Conservation (phyloP, 2,113 vertebrate species). For the Glaucidium brasilianum region DNA sequence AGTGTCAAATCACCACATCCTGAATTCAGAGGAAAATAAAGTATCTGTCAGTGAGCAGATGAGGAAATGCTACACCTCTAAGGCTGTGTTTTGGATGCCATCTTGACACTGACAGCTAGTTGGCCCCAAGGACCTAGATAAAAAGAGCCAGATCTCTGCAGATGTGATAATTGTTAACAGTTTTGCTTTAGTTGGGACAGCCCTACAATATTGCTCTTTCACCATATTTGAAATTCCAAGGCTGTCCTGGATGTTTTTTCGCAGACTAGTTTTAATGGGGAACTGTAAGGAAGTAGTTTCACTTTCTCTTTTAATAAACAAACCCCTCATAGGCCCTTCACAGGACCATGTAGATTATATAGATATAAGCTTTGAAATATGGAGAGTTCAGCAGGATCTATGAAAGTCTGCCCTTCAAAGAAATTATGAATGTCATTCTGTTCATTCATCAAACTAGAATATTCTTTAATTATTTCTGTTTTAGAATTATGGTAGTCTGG, state of each 20-base stretch:
- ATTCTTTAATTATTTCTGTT: background rate
- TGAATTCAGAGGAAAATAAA: background rate
- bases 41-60: background rate
- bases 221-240: background rate
- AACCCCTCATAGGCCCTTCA: background rate
- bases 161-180: background rate
- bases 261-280: background rate
- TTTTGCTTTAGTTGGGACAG: background rate
- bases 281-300: background rate
- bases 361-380: background rate
- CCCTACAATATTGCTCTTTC: background rate
- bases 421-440: background rate
- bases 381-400: background rate
- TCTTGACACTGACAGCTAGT: background rate
- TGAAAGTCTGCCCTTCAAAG: background rate
- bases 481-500: background rate
- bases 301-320: background rate
- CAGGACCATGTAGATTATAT: background rate
- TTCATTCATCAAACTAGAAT: background rate
- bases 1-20: background rate
- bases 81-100: background rate
- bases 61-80: background rate
- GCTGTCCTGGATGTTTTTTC: background rate
- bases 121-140: background rate
- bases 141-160: background rate